A percentile compares a stretch with the other conserved stretches of the same genome.
Conservation (phyloP, 2,797 vertebrate species). For the Halcyon chelicuti region DNA sequence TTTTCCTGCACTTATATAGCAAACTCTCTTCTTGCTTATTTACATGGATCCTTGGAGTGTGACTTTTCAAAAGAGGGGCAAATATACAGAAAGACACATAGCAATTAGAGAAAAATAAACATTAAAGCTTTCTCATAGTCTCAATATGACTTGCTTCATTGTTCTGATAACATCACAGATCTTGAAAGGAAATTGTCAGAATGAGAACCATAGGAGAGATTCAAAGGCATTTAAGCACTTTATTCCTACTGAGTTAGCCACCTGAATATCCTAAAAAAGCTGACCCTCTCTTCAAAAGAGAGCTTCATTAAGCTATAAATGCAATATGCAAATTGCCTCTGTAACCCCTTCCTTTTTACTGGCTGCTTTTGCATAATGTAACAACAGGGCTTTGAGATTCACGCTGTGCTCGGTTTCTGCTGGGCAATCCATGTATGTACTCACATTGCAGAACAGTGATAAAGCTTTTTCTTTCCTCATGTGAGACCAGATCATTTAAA, state of each 20-base stretch:
- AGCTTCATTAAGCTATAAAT: slow-evolving; percentile 20
- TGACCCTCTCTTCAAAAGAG: neutral
- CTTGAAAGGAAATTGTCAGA: neutral
- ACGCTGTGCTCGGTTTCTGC: neutral
- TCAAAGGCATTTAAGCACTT: neutral
- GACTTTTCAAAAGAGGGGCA: neutral
- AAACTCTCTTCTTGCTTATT: neutral
- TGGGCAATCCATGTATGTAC: neutral
- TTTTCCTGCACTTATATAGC: neutral
- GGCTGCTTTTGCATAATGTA: slow-evolving; percentile 29
- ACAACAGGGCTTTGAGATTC: neutral
- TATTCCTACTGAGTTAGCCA: neutral
- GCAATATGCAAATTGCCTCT: neutral
- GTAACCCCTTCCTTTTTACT: neutral
- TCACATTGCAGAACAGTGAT: neutral
- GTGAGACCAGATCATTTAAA: neutral
- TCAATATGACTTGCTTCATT: neutral
- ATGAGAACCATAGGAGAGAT: neutral
- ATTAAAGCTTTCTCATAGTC: neutral
- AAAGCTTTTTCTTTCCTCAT: neutral
- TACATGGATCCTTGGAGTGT: neutral
- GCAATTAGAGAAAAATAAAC: neutral
- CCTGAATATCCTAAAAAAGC: neutral
- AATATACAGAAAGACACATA: neutral
- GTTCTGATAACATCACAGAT: neutral